These are phyloP conservation scores for Danio tinwini DNA, from an alignment of 2,797 vertebrate genomes.

Conservation along the genomic window DNA sequence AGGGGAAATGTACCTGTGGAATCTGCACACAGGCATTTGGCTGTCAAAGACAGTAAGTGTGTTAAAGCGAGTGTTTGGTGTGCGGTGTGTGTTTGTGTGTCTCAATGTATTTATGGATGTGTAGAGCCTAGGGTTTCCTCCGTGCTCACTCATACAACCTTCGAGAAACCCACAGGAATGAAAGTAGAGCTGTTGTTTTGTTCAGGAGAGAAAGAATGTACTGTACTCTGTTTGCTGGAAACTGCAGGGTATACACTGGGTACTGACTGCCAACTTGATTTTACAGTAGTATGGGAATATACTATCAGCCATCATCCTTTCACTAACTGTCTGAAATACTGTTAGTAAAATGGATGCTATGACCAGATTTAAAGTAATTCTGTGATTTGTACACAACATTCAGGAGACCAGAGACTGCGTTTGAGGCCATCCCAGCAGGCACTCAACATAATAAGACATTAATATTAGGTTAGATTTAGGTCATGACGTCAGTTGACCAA, in stretches of 20 bases:
- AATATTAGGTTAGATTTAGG: too few species aligned
- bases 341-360: not conserved
- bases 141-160: not conserved
- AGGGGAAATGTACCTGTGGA: constrained; percentile 31
- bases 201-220: not conserved
- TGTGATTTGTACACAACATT: too few species aligned
- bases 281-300: not conserved
- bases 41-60: constrained; percentile 36
- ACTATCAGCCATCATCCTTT: not conserved
- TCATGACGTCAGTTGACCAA: too few species aligned
- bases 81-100: constrained; percentile 48
- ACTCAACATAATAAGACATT: too few species aligned
- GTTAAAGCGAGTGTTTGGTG: constrained; percentile 33
- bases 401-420: too few species aligned
- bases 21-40: constrained; percentile 23
- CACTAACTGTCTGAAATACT: not conserved
- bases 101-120: constrained; percentile 40
- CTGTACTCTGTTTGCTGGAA: not conserved
- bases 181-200: constrained; percentile 27
- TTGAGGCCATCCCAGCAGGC: too few species aligned
- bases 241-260: not conserved
- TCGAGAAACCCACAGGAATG: constrained; percentile 11
- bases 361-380: not conserved
- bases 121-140: constrained; percentile 10
- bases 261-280: not conserved